These are phyloP conservation scores for Lagopus leucura DNA, from an alignment of 2,113 vertebrate species.

Conservation along the genomic window DNA sequence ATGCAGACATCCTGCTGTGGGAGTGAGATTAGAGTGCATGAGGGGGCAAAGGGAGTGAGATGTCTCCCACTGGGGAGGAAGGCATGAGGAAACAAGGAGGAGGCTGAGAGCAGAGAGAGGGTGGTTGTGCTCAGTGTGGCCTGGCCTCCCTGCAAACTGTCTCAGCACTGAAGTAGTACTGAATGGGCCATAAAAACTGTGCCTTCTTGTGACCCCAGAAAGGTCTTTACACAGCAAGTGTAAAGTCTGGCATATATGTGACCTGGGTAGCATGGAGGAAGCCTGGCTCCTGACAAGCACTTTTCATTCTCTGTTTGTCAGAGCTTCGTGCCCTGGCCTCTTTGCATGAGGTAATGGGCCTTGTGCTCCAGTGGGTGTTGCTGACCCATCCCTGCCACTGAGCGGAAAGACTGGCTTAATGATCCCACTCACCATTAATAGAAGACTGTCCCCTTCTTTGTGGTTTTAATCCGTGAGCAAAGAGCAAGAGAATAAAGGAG, in stretches of 20 bases:
- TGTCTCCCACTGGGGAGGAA: neutral
- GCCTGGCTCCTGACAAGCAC: neutral
- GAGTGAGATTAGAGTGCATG: neutral
- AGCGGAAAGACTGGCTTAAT: neutral
- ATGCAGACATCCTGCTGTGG: accelerated
- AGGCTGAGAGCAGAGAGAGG: neutral
- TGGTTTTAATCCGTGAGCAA: neutral
- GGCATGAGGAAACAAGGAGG: neutral
- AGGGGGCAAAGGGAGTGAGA: neutral
- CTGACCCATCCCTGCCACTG: neutral
- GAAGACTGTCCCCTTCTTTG: neutral
- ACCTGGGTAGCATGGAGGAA: neutral
- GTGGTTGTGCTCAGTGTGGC: neutral
- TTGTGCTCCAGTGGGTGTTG: neutral
- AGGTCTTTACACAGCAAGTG: neutral
- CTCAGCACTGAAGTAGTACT: neutral
- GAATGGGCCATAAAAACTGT: neutral
- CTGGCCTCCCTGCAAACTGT: neutral
- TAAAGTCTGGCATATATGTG: neutral
- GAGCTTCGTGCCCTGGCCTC: neutral
- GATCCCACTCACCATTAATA: neutral
- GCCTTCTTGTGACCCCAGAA: neutral
- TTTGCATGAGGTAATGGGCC: neutral
- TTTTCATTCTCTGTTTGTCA: neutral
- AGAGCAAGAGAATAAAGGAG: neutral